Conservation (phyloP, 2,888 invertebrate genomes). For the Falcaria lacertinaria region DNA sequence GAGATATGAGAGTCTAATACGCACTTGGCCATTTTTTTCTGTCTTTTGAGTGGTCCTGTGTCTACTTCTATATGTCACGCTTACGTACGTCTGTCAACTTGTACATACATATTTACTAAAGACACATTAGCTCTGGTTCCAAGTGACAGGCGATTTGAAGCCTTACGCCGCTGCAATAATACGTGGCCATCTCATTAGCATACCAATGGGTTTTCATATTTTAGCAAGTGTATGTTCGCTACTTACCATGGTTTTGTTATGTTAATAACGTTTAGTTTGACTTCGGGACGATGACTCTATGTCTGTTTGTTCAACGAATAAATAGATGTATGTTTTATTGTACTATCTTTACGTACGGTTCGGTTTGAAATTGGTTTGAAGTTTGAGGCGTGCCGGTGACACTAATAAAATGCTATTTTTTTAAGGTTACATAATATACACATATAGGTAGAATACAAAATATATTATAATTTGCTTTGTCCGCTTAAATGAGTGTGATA, state of each 20-base stretch:
- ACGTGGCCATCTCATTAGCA: slow-evolving; percentile 3
- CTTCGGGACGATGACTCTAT: neutral
- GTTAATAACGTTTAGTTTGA: slow-evolving; percentile 1
- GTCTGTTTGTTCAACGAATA: neutral
- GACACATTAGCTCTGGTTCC: slow-evolving; percentile 6
- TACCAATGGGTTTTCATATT: slow-evolving; percentile 15
- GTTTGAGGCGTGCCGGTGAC: neutral
- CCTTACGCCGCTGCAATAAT: slow-evolving; percentile 5
- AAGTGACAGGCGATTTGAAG: slow-evolving; percentile 6
- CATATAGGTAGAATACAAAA: too few species aligned
- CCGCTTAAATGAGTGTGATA: too few species aligned
- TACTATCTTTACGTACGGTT: neutral
- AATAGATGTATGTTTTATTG: too few species aligned
- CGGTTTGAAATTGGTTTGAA: neutral
- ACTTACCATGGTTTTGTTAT: slow-evolving; percentile 26
- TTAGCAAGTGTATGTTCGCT: slow-evolving; percentile 21
- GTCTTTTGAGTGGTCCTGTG: too few species aligned
- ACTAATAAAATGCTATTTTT: neutral
- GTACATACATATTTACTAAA: slow-evolving; percentile 2
- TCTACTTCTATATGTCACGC: too few species aligned
- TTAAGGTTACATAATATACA: too few species aligned
- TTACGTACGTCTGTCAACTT: too few species aligned
- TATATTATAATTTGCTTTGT: too few species aligned
- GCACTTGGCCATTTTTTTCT: too few species aligned
- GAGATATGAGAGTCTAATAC: too few species aligned